These are phyloP conservation scores for Drosophila biarmipes DNA, from an alignment of 1,140 invertebrate species.

Conservation along the genomic window DNA sequence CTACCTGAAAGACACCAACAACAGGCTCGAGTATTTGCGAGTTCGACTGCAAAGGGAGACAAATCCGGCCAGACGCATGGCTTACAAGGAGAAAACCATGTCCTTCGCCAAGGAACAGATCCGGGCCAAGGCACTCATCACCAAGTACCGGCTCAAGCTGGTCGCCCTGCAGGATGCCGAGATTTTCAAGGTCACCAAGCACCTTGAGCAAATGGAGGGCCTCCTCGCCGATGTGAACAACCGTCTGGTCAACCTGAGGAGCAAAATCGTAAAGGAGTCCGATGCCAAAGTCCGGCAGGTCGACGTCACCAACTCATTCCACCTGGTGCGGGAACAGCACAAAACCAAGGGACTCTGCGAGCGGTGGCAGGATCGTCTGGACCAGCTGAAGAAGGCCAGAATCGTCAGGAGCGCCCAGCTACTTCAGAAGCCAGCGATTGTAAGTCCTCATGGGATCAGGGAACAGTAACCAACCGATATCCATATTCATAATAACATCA, in stretches of 20 bases:
- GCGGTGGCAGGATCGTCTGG: not conserved
- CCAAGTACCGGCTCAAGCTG: not conserved
- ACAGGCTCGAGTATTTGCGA: not conserved
- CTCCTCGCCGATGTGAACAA: not conserved
- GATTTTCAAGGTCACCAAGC: not conserved
- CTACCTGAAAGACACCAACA: not conserved
- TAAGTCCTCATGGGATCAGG: not conserved
- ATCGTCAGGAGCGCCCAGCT: not conserved
- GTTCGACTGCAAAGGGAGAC: not conserved
- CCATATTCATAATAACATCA: too few species aligned
- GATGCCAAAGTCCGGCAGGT: not conserved
- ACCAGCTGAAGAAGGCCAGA: not conserved
- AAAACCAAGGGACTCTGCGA: not conserved
- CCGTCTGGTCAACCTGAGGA: not conserved
- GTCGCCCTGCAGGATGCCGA: constrained; percentile 17
- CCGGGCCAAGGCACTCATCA: not conserved
- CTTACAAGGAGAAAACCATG: not conserved
- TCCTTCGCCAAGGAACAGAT: not conserved
- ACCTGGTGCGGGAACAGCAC: not conserved
- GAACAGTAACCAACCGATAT: too few species aligned
- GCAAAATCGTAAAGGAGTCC: not conserved
- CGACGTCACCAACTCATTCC: not conserved
- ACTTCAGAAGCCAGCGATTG: not conserved
- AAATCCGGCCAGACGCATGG: not conserved
- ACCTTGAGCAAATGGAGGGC: not conserved